Evolutionary conservation across 2,888 invertebrate species (phyloP).

Genomic region (Aethes cnicana): DNA sequence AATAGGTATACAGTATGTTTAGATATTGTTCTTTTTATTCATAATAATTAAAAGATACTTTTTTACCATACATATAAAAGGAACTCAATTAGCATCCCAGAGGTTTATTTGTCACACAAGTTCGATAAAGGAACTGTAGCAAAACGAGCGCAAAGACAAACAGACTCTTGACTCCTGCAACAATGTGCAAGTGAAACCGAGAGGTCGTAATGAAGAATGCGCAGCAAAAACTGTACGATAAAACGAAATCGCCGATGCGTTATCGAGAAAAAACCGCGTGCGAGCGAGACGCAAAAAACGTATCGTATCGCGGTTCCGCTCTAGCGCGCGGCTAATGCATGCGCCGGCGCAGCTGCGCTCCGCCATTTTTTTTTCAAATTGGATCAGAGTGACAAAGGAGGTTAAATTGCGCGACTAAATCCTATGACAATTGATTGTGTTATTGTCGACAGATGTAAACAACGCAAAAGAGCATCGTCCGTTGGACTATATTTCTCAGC

Average conservation of each 20-base stretch:
- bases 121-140: no score
- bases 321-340: constrained; percentile 75
- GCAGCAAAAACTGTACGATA: constrained; percentile 78
- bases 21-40: no score
- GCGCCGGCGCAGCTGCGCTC: constrained; percentile 75
- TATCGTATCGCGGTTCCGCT: constrained; percentile 79
- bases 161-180: constrained; percentile 1
- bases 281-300: constrained; percentile 78
- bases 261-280: constrained; percentile 76
- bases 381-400: constrained; percentile 76
- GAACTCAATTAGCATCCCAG: no score
- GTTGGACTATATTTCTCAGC: neutral
- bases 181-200: constrained; percentile 38
- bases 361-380: constrained; percentile 80
- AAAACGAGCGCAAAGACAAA: constrained; percentile 1
- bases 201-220: constrained; percentile 70
- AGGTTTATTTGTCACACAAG: no score
- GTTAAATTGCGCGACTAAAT: constrained; percentile 81
- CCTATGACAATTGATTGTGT: constrained; percentile 73
- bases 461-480: constrained; percentile 46
- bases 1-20: no score
- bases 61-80: no score
- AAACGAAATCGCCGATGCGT: constrained; percentile 80
- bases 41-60: no score
- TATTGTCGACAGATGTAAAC: constrained; percentile 77